Base-by-base conservation (phyloP, 92 coral and sea anemone species). In the Phymanthus crucifer region DNA sequence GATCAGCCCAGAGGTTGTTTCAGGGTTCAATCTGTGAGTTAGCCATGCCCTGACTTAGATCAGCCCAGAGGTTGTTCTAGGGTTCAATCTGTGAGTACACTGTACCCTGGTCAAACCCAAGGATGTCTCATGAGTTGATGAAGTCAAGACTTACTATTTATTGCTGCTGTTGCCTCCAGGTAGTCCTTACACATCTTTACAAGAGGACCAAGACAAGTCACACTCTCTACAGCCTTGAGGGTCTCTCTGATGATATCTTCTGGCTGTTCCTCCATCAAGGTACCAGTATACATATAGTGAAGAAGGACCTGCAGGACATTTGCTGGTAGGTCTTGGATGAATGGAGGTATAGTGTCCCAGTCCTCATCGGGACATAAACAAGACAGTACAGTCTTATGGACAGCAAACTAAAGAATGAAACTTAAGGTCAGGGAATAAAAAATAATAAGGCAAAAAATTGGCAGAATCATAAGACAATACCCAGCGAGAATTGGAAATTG, bases 151-250 rank as follows among this genome's bases (percentile, higher is more conserved):
- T 86, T 77, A 92, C 97, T 89, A n/a, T 77, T 71, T 47, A 90
- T 92, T 66, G 90, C 84, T 17, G 97, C 97, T 69, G 91, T 92
- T 32, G 97, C 93, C 43, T 92, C 93, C 18, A 92, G 78, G 66
- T 56, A 87, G 74, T 87, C 89, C 0, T 46, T 40, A 87, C 97
- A 92, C 32, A 92, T 45, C 61, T 86, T 81, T 45, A 80, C 72
- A 34, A 92, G 78, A 24, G 71, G 83, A 56, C 73, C 70, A 64
- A 87, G 80, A 46, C 88, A 85, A 24, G 84, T 52, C 43, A 72
- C 72, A 54, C 82, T 67, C 35, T 84, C 73, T 29, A 81, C 70
- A 66, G 88, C 80, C 73, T 69, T 89, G 7, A 81, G 71, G 4
- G 81, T 77, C 40, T 83, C 72, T 58, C 85, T 90, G 40, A 80